Base-by-base conservation (phyloP, 2,797 vertebrate genomes). In the Acestrorhynchus altus region DNA sequence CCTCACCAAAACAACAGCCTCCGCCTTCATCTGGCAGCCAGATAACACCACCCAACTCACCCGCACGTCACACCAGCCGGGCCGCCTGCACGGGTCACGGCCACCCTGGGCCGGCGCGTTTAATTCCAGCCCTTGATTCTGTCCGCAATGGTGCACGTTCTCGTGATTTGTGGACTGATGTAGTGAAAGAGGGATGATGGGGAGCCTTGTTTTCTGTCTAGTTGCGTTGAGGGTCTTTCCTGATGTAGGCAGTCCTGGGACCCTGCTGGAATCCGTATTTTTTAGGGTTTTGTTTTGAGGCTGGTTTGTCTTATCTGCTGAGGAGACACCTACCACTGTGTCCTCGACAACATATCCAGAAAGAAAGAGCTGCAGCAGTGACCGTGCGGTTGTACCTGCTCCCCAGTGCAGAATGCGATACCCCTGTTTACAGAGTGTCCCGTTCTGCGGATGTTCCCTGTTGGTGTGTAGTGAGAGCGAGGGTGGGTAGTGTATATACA, bases 1-100 rank as follows among this genome's bases (percentile, higher is more conserved):
- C 74, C 56, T 56, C 68, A 20, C 77, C 77, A 77, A 77, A 80
- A 83, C 74, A 83, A 80, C 78, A 70, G 70, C 71, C 69, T 74
- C 64, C 59, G 20, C 72, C 52, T 39, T 59, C 72, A 72, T 80
- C 81, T 24, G 64, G 69, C 72, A 71, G 74, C 72, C 76, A 70
- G 72, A 67, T 67, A 81, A 73, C 56, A 26, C 59, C 69, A 59
- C 72, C 54, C 52, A 61, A 67, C 77, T 76, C 76, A 60, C 44
- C 64, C 46, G 35, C 59, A 54, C 47, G n/a, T 44, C 26, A 15
- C 24, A 35, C 28, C 13, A 60, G 57, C 26, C 35, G 57, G 28
- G 57, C 24, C 35, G 57, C 57, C 57, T 28, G 57, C 8, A 6
- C 16, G 24, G 57, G 57, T 35, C 28, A 16, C 28, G 26, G 26